Percentiles rank a stretch among this genome's conserved stretches.
These are phyloP conservation scores for Diadumene lineata DNA, from an alignment of 92 coral and sea anemone genomes.

Conservation along the genomic window DNA sequence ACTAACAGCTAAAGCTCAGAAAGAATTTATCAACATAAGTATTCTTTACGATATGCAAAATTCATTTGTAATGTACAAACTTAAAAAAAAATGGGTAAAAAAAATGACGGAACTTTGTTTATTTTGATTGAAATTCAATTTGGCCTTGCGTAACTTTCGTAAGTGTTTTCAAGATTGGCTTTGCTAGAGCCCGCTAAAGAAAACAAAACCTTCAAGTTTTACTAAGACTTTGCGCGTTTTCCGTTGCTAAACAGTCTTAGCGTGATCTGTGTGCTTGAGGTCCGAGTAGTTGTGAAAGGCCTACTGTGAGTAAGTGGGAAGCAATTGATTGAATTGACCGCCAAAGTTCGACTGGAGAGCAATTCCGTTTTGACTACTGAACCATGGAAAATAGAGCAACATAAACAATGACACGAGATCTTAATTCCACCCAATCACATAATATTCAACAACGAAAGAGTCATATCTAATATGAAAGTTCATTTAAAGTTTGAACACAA, in stretches of 20 bases:
- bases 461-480: neutral
- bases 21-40: no score
- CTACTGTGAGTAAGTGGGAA: neutral
- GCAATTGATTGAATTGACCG: neutral
- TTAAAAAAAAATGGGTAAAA: no score
- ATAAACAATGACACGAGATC: conserved; percentile 13
- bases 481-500: neutral
- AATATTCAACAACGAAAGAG: neutral
- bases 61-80: no score
- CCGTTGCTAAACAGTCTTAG: neutral
- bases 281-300: neutral
- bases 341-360: neutral
- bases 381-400: neutral
- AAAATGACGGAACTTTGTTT: no score
- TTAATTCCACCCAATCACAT: no score
- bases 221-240: neutral
- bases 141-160: no score
- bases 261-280: neutral
- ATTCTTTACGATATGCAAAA: no score
- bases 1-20: no score
- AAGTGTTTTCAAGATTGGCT: no score
- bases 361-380: neutral
- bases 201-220: neutral
- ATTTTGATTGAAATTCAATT: no score
- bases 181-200: no score